phyloP scores from a whole-genome alignment of 2,888 invertebrate species.

The Hylaea fasciaria region DNA sequence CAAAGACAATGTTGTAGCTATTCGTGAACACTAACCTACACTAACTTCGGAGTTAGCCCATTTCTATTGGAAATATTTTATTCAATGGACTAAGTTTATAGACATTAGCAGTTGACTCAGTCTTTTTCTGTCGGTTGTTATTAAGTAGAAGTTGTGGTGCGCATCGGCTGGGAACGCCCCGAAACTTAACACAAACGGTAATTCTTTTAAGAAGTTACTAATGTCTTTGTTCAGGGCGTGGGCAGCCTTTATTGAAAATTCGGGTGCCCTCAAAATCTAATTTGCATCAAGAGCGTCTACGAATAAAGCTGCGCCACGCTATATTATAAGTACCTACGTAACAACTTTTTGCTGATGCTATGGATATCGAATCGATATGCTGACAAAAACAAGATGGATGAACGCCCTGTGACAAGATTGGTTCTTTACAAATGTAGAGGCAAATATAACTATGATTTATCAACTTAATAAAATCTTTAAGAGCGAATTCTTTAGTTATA shows the following conservation, averaged over 20 bases:
- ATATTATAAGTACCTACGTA: neutral
- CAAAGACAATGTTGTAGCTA: constrained; percentile 18
- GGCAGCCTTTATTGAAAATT: constrained; percentile 57
- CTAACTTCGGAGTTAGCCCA: neutral
- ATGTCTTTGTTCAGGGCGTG: constrained; percentile 52
- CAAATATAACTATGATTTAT: too few species aligned
- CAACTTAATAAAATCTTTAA: too few species aligned
- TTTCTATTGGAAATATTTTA: constrained; percentile 16
- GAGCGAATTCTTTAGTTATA: too few species aligned
- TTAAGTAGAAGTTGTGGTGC: constrained; percentile 13
- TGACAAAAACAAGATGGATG: constrained; percentile 15
- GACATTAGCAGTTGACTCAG: constrained; percentile 7
- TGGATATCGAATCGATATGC: constrained; percentile 19
- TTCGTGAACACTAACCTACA: constrained; percentile 26
- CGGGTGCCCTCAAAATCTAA: constrained; percentile 50
- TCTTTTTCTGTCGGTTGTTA: constrained; percentile 10
- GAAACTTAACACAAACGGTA: constrained; percentile 42
- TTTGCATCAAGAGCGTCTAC: constrained; percentile 54
- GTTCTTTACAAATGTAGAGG: neutral
- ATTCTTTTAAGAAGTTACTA: constrained; percentile 60
- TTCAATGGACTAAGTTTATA: constrained; percentile 24
- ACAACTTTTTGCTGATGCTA: constrained; percentile 19
- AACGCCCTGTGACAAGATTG: constrained; percentile 2
- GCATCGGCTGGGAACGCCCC: constrained; percentile 33
- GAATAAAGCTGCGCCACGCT: constrained; percentile 27